Conservation (phyloP, 2,113 vertebrate genomes). For the Myotis lucifugus region DNA sequence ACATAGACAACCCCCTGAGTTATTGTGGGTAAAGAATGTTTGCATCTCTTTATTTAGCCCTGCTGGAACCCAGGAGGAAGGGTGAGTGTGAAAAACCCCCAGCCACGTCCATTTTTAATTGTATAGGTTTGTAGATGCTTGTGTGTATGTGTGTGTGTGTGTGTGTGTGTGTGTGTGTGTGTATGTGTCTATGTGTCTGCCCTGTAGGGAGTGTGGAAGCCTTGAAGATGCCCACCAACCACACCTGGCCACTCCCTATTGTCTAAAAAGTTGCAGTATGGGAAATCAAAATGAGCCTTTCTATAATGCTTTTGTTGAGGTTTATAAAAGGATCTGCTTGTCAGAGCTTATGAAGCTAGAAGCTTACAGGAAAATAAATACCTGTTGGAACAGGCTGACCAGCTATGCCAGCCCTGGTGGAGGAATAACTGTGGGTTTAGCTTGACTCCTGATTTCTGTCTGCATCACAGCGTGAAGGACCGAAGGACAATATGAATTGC, state of each 20-base stretch:
- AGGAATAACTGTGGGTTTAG: fast-evolving
- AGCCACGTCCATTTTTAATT: background rate
- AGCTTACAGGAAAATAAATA: background rate
- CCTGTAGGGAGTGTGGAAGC: background rate
- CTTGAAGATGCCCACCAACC: background rate
- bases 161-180: background rate
- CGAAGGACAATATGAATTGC: fast-evolving
- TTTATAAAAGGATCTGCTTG: background rate
- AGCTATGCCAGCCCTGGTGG: fast-evolving
- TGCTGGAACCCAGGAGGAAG: background rate
- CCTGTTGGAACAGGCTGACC: background rate
- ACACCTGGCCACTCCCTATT: background rate
- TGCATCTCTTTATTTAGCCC: background rate
- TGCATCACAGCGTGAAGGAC: background rate
- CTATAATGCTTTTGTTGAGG: background rate
- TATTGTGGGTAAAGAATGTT: background rate
- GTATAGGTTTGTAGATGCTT: background rate
- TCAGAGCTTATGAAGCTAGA: background rate
- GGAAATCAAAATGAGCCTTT: background rate
- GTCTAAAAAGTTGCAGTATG: background rate
- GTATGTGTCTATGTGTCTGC: background rate
- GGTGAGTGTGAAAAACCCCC: background rate
- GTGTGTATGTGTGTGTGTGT: background rate
- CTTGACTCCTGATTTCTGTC: background rate
- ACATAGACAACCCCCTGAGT: background rate